Evolutionary conservation across 2,888 invertebrate genomes (phyloP).

Genomic region (Torymus auratus): DNA sequence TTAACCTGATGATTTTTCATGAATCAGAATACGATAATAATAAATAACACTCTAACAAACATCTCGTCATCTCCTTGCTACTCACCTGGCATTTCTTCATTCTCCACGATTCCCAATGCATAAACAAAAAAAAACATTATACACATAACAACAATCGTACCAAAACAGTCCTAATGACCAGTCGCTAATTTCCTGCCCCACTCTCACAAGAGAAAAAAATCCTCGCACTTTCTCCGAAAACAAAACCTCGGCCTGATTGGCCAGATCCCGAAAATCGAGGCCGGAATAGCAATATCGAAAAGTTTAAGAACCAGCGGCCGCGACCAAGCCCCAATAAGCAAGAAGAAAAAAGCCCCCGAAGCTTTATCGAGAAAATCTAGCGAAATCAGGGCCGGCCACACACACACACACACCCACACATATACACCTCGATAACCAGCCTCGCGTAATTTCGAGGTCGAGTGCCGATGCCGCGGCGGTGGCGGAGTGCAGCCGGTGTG

Average conservation of each 20-base stretch:
- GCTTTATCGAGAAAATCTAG: conserved; percentile 26
- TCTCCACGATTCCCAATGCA: too few species aligned
- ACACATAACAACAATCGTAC: too few species aligned
- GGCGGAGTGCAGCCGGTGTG: not conserved
- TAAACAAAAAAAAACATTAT: too few species aligned
- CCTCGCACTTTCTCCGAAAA: not conserved
- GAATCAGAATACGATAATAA: too few species aligned
- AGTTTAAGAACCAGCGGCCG: conserved; percentile 9
- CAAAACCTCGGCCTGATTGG: conserved; percentile 22
- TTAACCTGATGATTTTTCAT: too few species aligned
- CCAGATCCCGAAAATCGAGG: conserved; percentile 22
- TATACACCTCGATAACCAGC: conserved; percentile 33
- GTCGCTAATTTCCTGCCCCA: too few species aligned
- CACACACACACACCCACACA: conserved; percentile 6
- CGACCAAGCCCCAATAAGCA: conserved; percentile 42
- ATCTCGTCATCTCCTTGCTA: too few species aligned
- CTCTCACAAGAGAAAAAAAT: too few species aligned
- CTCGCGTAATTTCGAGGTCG: conserved; percentile 43
- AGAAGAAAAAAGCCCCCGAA: conserved; percentile 27
- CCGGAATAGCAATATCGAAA: conserved; percentile 31
- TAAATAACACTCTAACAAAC: too few species aligned
- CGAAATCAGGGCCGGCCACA: conserved; percentile 1
- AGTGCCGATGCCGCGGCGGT: conserved; percentile 5
- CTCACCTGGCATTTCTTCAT: too few species aligned
- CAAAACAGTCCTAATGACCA: too few species aligned